A percentile compares a stretch with the other conserved stretches of the same genome.
Evolutionary conservation across 1,140 invertebrate genomes (phyloP).

Genomic region (Lethocerus indicus): DNA sequence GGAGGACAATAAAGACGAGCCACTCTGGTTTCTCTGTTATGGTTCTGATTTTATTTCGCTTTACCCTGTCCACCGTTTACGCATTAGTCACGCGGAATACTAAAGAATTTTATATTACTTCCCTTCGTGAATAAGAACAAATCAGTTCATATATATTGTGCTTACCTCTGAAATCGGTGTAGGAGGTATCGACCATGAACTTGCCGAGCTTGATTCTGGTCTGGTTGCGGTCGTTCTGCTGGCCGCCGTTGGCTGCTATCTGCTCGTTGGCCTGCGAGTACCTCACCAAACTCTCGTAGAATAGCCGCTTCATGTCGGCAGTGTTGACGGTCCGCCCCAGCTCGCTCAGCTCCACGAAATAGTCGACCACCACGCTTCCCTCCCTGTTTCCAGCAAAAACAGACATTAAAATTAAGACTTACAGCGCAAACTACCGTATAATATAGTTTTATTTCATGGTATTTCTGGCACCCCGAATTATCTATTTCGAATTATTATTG

Average conservation of each 20-base stretch:
- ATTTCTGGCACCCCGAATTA: too few species aligned
- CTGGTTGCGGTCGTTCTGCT: constrained; percentile 25
- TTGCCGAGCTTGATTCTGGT: constrained; percentile 45
- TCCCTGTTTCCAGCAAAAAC: constrained; percentile 38
- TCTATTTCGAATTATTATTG: too few species aligned
- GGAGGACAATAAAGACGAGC: too few species aligned
- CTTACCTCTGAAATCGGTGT: constrained; percentile 74
- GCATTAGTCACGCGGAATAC: too few species aligned
- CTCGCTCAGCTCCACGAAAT: constrained; percentile 64
- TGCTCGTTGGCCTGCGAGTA: constrained; percentile 24
- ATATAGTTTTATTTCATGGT: background rate
- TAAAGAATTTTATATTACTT: too few species aligned
- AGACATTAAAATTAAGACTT: too few species aligned
- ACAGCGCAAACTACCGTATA: too few species aligned
- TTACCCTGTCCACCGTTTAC: too few species aligned
- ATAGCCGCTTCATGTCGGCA: constrained; percentile 57
- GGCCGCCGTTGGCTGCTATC: constrained; percentile 13
- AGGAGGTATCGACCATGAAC: constrained; percentile 65
- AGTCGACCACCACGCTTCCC: constrained; percentile 77
- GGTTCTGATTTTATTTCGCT: too few species aligned
- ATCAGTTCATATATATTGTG: background rate
- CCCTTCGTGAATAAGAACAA: constrained; percentile 6
- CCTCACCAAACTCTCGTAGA: constrained; percentile 55
- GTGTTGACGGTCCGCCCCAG: constrained; percentile 62
- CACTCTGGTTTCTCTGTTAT: too few species aligned